A percentile compares a stretch with the other conserved stretches of the same genome.
These are phyloP conservation scores for Diaperis boleti DNA, from an alignment of 2,888 invertebrate species.

Conservation along the genomic window DNA sequence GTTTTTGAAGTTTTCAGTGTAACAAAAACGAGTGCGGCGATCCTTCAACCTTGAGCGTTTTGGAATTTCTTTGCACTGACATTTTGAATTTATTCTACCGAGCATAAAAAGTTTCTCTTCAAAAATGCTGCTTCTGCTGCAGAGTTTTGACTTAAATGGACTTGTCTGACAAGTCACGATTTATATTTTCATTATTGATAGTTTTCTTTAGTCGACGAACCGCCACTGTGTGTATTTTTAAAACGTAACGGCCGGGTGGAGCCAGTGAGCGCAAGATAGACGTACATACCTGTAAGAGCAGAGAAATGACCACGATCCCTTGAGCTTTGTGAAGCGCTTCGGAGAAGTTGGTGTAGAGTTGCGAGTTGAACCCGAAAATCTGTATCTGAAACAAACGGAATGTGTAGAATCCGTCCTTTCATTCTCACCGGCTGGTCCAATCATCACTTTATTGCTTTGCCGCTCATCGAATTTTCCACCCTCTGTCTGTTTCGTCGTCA, in stretches of 20 bases:
- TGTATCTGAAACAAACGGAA: slow-evolving; percentile 83
- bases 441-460: slow-evolving; percentile 65
- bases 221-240: no score
- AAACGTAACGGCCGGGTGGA: neutral
- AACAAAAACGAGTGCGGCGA: no score
- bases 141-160: no score
- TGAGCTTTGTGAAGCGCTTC: slow-evolving; percentile 94
- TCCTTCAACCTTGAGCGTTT: no score
- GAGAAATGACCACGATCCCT: slow-evolving; percentile 94
- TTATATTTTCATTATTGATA: no score
- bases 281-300: slow-evolving; percentile 93
- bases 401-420: slow-evolving; percentile 56
- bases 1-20: no score
- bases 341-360: slow-evolving; percentile 95
- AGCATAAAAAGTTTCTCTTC: no score
- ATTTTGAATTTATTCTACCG: no score
- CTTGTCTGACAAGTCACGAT: no score
- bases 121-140: no score
- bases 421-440: slow-evolving; percentile 61
- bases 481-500: slow-evolving; percentile 59
- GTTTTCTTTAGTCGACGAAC: no score
- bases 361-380: slow-evolving; percentile 98
- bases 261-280: slow-evolving; percentile 36
- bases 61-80: no score
- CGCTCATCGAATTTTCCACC: slow-evolving; percentile 65